Evolutionary conservation across 1,140 invertebrate species (phyloP).

Genomic region (Colletes latitarsis): DNA sequence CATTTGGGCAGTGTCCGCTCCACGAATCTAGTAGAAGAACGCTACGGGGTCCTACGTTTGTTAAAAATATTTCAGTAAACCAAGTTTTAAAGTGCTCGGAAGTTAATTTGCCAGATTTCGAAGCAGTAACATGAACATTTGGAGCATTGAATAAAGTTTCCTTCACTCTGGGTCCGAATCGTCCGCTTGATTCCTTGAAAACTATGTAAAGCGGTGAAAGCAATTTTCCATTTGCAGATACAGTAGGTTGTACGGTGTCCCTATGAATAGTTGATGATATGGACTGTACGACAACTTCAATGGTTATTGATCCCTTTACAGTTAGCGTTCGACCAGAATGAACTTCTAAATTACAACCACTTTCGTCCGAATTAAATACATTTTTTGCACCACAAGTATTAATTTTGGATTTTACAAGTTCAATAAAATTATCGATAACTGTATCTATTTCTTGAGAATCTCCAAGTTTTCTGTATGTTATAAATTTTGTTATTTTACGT

Average conservation of each 20-base stretch:
- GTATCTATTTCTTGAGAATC: neutral
- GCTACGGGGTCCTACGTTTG: neutral
- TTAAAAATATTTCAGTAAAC: conserved; percentile 31
- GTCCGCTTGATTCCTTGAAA: neutral
- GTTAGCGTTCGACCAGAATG: neutral
- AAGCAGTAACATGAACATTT: conserved; percentile 28
- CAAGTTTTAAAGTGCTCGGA: conserved; percentile 14
- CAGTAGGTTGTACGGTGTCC: neutral
- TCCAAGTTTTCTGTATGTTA: neutral
- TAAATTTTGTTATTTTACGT: conserved; percentile 1
- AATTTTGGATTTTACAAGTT: neutral
- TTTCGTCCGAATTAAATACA: neutral
- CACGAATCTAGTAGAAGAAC: conserved; percentile 48
- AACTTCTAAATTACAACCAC: neutral
- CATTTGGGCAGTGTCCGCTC: conserved; percentile 33
- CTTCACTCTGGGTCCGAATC: neutral
- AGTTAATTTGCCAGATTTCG: conserved; percentile 45
- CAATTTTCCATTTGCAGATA: neutral
- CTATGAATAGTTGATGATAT: neutral
- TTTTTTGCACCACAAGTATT: neutral
- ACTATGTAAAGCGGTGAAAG: neutral
- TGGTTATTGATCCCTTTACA: neutral
- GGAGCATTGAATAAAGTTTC: neutral
- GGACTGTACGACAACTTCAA: conserved; percentile 2
- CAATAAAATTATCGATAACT: neutral